Evolutionary conservation across 2,113 vertebrate species (phyloP).

Genomic region (Amazona vittata): DNA sequence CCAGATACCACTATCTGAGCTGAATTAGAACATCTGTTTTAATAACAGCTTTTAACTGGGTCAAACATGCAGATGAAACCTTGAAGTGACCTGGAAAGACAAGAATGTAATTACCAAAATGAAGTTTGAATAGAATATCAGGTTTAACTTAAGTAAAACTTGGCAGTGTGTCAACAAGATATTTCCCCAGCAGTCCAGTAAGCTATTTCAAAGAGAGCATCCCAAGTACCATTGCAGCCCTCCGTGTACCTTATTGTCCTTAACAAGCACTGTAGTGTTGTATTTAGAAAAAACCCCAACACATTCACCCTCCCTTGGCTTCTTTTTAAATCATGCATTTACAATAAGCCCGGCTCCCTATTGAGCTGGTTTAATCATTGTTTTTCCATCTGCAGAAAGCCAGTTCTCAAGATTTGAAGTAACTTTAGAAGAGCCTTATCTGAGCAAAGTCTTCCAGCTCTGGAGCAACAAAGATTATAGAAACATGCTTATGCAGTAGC

Average conservation of each 20-base stretch:
- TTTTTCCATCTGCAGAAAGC: constrained; percentile 19
- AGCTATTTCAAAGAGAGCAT: not conserved
- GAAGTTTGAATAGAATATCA: not conserved
- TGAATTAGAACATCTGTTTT: not conserved
- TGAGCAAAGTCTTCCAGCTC: constrained; percentile 14
- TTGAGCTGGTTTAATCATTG: constrained; percentile 49
- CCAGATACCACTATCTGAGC: not conserved
- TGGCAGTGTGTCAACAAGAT: not conserved
- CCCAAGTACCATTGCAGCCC: not conserved
- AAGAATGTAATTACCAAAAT: not conserved
- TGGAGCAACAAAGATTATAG: constrained; percentile 17
- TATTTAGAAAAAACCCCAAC: not conserved
- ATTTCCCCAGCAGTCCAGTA: not conserved
- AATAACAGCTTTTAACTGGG: not conserved
- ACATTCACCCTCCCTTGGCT: not conserved
- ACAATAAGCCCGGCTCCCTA: not conserved
- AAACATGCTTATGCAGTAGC: constrained; percentile 24
- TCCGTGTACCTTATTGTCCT: not conserved
- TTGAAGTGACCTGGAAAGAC: not conserved
- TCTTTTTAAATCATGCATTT: constrained; percentile 16
- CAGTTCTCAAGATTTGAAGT: not conserved
- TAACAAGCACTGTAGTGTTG: not conserved
- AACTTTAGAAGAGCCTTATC: constrained; percentile 32
- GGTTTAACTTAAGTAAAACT: not conserved
- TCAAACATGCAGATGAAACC: not conserved